phyloP scores from a whole-genome alignment of 2,113 vertebrate species.

The Entelurus aequoreus region DNA sequence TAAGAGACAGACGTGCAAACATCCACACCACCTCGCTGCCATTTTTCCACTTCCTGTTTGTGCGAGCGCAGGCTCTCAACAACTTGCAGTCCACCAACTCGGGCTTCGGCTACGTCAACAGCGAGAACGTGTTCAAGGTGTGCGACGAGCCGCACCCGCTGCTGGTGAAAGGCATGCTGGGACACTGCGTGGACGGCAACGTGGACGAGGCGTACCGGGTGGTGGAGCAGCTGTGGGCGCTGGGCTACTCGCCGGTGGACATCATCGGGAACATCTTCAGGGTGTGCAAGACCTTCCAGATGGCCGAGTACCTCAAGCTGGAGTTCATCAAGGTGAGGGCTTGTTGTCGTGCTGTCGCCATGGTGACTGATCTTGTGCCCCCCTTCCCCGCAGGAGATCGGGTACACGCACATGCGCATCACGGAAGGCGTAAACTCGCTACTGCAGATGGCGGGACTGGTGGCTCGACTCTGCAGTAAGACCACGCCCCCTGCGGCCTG shows the following conservation, averaged over 20 bases:
- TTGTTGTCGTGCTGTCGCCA: too few species aligned
- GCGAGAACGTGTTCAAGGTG: conserved; percentile 97
- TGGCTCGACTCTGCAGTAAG: conserved; percentile 89
- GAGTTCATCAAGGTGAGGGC: conserved; percentile 90
- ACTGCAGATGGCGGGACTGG: conserved; percentile 89
- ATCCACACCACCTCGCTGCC: too few species aligned
- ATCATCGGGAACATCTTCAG: conserved; percentile 95
- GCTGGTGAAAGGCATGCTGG: conserved; percentile 94
- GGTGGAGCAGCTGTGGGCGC: conserved; percentile 91
- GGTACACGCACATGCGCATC: conserved; percentile 92
- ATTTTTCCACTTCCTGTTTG: not conserved
- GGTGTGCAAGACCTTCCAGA: conserved; percentile 93
- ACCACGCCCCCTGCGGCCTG: conserved; percentile 73
- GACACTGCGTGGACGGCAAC: conserved; percentile 82
- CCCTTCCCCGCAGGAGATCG: conserved; percentile 81
- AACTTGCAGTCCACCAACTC: conserved; percentile 94
- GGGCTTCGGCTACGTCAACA: conserved; percentile 93
- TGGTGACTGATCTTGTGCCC: not conserved
- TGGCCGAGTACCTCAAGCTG: conserved; percentile 94
- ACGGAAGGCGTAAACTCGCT: conserved; percentile 91
- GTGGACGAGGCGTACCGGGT: conserved; percentile 94
- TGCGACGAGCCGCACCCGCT: conserved; percentile 96
- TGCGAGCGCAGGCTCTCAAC: conserved; percentile 81
- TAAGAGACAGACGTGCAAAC: too few species aligned
- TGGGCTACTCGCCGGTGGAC: conserved; percentile 94